phyloP scores from a whole-genome alignment of 2,797 vertebrate species.

The Xenops minutus region DNA sequence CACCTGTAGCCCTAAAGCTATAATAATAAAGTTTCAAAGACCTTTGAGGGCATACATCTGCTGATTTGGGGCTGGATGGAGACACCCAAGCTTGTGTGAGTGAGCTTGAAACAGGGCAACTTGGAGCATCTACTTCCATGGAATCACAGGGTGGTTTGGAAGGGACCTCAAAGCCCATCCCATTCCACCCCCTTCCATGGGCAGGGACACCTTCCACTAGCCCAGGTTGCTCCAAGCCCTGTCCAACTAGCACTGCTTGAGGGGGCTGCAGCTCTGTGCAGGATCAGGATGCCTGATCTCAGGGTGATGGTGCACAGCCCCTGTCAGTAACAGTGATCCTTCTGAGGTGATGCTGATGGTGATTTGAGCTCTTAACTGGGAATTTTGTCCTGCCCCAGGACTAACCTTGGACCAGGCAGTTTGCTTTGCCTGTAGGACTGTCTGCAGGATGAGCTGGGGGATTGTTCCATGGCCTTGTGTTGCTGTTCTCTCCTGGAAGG shows the following conservation, averaged over 20 bases:
- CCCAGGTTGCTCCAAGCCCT: background rate
- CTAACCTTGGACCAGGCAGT: background rate
- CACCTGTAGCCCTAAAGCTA: background rate
- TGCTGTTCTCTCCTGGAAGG: background rate
- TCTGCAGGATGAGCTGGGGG: background rate
- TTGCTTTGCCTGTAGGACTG: background rate
- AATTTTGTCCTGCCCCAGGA: rapidly evolving
- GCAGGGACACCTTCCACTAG: background rate
- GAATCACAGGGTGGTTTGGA: background rate
- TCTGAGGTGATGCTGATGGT: background rate
- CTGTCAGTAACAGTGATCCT: rapidly evolving
- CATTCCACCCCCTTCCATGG: background rate
- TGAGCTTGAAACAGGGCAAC: background rate
- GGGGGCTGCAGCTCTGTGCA: background rate
- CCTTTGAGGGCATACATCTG: no score
- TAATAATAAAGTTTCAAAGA: background rate
- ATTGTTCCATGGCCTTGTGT: background rate
- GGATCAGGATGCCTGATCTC: background rate
- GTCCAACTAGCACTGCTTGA: background rate
- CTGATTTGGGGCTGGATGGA: background rate
- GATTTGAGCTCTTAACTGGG: background rate
- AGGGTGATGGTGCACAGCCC: background rate
- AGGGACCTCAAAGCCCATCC: background rate
- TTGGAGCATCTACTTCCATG: background rate
- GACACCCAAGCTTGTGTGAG: background rate